Percentiles rank a stretch among this genome's conserved stretches.
Conservation (phyloP, 2,888 invertebrate genomes). For the Sisyra nigra region DNA sequence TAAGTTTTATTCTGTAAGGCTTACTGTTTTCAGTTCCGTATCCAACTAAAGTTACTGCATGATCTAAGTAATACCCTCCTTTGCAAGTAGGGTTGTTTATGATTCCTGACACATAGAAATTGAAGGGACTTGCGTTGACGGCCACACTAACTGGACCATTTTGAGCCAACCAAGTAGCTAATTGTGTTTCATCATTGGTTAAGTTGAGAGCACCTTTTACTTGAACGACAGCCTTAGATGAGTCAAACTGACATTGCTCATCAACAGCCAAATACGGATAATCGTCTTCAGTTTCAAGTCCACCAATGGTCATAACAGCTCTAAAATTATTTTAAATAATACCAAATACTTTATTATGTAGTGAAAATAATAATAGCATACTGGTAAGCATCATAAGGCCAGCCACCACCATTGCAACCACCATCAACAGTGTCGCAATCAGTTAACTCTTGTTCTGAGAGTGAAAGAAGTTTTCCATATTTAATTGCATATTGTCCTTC, state of each 20-base stretch:
- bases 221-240: conserved; percentile 40
- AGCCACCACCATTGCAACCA: conserved; percentile 74
- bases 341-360: neutral
- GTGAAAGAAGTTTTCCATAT: conserved; percentile 56
- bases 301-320: conserved; percentile 41
- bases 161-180: no score
- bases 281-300: conserved; percentile 73
- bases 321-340: no score
- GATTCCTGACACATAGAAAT: no score
- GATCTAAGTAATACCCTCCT: no score
- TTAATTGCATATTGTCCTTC: conserved; percentile 87
- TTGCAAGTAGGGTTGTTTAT: no score
- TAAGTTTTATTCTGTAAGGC: no score
- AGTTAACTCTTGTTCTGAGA: conserved; percentile 90
- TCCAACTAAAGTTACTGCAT: no score
- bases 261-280: conserved; percentile 83
- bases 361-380: conserved; percentile 20
- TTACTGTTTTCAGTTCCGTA: no score
- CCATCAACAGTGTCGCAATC: conserved; percentile 87
- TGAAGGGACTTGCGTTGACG: no score
- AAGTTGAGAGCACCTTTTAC: conserved; percentile 23
- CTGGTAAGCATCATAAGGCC: conserved; percentile 75
- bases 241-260: conserved; percentile 63
- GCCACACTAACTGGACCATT: no score
- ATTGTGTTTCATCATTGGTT: no score